phyloP scores from a whole-genome alignment of 2,113 vertebrate genomes.

The Solea solea region DNA sequence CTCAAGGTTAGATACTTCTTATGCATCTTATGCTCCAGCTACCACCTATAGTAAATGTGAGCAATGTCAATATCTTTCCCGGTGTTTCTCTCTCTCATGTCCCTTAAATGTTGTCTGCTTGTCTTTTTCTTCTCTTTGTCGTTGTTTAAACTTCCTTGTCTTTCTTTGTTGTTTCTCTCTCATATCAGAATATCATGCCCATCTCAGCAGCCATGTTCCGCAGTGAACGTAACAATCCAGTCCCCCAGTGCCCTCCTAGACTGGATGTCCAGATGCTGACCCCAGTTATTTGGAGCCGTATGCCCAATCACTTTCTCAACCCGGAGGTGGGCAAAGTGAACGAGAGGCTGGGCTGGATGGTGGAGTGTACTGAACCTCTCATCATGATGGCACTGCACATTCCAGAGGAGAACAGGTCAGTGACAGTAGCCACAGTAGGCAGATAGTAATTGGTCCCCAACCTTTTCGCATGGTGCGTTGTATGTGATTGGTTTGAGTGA shows the following conservation, averaged over 20 bases:
- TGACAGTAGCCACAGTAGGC: not conserved
- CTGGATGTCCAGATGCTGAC: constrained; percentile 89
- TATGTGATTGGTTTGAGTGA: too few relatives aligned
- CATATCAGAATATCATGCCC: constrained; percentile 93
- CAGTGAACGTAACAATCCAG: constrained; percentile 90
- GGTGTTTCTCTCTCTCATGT: not conserved
- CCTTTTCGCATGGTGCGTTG: too few relatives aligned
- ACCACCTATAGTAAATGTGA: not conserved
- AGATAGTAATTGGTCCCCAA: not conserved
- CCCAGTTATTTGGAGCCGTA: constrained; percentile 93
- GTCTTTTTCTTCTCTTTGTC: not conserved
- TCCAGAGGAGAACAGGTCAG: constrained; percentile 95
- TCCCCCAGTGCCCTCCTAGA: constrained; percentile 91
- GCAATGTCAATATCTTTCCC: not conserved
- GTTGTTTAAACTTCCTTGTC: not conserved
- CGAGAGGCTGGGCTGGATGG: constrained; percentile 90
- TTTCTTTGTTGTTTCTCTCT: not conserved
- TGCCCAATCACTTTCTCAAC: constrained; percentile 89
- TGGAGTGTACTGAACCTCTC: constrained; percentile 89
- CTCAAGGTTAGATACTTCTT: constrained; percentile 84
- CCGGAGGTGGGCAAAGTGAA: constrained; percentile 82
- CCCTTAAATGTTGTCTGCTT: not conserved
- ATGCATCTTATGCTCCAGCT: not conserved
- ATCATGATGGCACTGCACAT: constrained; percentile 97
- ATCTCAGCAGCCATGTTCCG: constrained; percentile 95